Conservation (phyloP, 2,113 vertebrate species). For the Piaya cayana region DNA sequence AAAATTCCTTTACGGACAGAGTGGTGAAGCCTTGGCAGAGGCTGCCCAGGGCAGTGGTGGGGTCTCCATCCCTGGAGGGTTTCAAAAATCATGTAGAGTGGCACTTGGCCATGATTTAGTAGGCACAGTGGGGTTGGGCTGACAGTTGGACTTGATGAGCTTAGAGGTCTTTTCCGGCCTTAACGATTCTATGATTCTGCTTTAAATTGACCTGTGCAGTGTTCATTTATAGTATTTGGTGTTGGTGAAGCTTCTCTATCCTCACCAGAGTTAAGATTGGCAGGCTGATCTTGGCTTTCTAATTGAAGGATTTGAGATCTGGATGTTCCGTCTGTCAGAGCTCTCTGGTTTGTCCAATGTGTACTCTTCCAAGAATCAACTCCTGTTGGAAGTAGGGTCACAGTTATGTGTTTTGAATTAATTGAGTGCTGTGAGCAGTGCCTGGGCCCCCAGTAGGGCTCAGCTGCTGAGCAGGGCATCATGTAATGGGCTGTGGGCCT, state of each 20-base stretch:
- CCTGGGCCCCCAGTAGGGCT: neutral
- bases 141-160: no score
- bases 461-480: fast-evolving
- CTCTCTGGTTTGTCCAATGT: neutral
- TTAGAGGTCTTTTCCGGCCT: no score
- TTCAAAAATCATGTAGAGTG: no score
- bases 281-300: neutral
- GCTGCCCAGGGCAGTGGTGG: no score
- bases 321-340: neutral
- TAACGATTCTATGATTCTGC: no score
- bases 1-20: no score
- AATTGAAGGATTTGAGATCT: neutral
- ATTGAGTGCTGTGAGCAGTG: neutral
- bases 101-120: no score
- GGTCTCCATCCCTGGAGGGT: no score
- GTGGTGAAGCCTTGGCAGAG: no score
- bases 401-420: neutral
- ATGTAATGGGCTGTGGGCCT: no score
- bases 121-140: no score
- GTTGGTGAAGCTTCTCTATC: neutral
- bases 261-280: neutral
- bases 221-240: neutral
- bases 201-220: neutral
- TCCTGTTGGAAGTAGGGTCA: neutral
- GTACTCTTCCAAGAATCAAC: neutral